Evolutionary conservation across 2,888 invertebrate species (phyloP), one percentile per base, ranked within the genome.

Genomic region (Zele albiditarsus): DNA sequence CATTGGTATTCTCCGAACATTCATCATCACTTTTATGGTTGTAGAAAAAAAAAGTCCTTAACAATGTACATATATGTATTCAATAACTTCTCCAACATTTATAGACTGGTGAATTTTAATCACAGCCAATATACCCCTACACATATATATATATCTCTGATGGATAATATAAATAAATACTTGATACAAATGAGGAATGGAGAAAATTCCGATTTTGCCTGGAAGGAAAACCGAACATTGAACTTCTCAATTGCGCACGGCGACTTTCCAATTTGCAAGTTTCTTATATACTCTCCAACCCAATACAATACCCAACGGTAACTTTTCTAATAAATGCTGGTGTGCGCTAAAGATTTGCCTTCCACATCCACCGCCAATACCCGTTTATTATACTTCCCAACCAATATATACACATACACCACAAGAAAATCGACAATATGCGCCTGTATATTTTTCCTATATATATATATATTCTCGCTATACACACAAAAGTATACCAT

Each of bases 221-320:
- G 57, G 49, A 65, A 31, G 57, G 23, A 46, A 71, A 71, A 68
- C 60, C 42, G 63, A 60, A 62, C 76, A 76, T 20, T 62, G 71
- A 71, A 71, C 77, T 74, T 77, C 74, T 75, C 77, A 78, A 78
- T 76, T 75, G 78, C 78, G 77, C 53, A 20, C 77, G 77, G 74
- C 78, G 76, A 71, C 77, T 80, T 80, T 81, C 77, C 81, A 81
- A 81, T 81, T 81, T 81, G 81, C 81, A 81, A 81, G 81, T 81
- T 81, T 80, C 80, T 53, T 20, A 53, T 53, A 53, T 20, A 20
- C 53, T 79, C 79, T 76, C 72, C 77, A 68, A 63, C 63, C 75
- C 77, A 77, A 79, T 79, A 80, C 79, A 58, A 63, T 33, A 46
- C 42, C 33, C 25, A 62, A 62, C 71, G 73, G 79, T 78, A 81